Conservation (phyloP, 1,140 invertebrate genomes). For the Sinella curviseta region DNA sequence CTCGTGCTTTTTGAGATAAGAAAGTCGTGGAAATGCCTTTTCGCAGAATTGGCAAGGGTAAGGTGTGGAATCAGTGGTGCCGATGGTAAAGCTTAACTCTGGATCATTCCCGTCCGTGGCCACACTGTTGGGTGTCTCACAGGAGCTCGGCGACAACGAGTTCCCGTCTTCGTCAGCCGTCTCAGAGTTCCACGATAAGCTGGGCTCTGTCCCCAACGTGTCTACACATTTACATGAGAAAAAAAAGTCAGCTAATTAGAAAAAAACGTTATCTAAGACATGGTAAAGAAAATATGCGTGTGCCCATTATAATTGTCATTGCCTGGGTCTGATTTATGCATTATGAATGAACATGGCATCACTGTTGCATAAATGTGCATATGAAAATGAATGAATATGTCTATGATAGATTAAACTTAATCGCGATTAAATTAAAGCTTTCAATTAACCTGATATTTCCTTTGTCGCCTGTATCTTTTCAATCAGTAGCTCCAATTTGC, state of each 20-base stretch:
- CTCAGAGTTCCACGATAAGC: slow-evolving; percentile 65
- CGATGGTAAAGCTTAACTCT: slow-evolving; percentile 66
- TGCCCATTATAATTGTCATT: too few relatives aligned
- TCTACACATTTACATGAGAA: slow-evolving; percentile 55
- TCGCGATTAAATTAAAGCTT: too few relatives aligned
- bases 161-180: slow-evolving; percentile 62
- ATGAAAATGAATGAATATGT: too few relatives aligned
- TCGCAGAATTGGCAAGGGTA: slow-evolving; percentile 89
- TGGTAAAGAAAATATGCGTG: too few relatives aligned
- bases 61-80: slow-evolving; percentile 72
- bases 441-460: slow-evolving; percentile 57
- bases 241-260: not conserved
- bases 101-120: slow-evolving; percentile 59
- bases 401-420: too few relatives aligned
- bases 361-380: too few relatives aligned
- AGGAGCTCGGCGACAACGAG: slow-evolving; percentile 59
- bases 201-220: slow-evolving; percentile 66
- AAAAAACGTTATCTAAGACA: not conserved
- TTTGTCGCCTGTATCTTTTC: slow-evolving; percentile 81
- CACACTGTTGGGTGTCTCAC: slow-evolving; percentile 56
- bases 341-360: too few relatives aligned
- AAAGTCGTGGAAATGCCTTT: slow-evolving; percentile 81
- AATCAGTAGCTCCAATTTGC: slow-evolving; percentile 73
- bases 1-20: slow-evolving; percentile 87
- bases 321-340: too few relatives aligned